Conservation (phyloP, 2,113 vertebrate genomes). For the Ceuthmochares aereus region DNA sequence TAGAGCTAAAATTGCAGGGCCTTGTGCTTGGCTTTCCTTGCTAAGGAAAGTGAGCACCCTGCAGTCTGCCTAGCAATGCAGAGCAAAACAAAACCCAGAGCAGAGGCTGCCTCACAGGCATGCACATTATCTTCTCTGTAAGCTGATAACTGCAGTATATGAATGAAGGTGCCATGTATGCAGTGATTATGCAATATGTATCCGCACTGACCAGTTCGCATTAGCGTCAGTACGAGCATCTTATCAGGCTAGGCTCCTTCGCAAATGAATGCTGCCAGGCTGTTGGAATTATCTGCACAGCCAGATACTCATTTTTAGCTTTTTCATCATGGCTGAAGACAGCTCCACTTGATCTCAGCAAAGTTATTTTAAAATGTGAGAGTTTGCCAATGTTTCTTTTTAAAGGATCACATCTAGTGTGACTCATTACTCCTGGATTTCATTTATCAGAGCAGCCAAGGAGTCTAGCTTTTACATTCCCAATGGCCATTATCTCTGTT, state of each 20-base stretch:
- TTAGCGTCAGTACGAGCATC: neutral
- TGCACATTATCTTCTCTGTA: neutral
- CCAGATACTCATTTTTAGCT: slow-evolving; percentile 57
- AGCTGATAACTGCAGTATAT: neutral
- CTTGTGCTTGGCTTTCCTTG: neutral
- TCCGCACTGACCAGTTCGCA: neutral
- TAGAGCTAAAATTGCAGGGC: neutral
- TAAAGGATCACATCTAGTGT: slow-evolving; percentile 64
- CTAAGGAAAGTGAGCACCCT: neutral
- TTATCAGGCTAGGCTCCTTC: slow-evolving; percentile 30
- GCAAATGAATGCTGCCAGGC: slow-evolving; percentile 23
- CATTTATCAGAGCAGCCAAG: slow-evolving; percentile 66
- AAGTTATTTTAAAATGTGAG: slow-evolving; percentile 74
- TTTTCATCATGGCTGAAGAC: slow-evolving; percentile 66
- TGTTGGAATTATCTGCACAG: slow-evolving; percentile 55
- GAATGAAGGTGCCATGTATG: neutral
- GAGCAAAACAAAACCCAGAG: neutral
- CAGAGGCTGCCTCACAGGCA: neutral
- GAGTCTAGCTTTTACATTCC: slow-evolving; percentile 52
- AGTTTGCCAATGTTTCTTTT: slow-evolving; percentile 71
- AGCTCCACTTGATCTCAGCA: slow-evolving; percentile 59
- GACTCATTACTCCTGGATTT: slow-evolving; percentile 71
- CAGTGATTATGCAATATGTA: neutral
- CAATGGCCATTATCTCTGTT: slow-evolving; percentile 64
- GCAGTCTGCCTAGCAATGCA: neutral